phyloP scores from a whole-genome alignment of 2,113 vertebrate species.

The Cricetomys ansorgei region DNA sequence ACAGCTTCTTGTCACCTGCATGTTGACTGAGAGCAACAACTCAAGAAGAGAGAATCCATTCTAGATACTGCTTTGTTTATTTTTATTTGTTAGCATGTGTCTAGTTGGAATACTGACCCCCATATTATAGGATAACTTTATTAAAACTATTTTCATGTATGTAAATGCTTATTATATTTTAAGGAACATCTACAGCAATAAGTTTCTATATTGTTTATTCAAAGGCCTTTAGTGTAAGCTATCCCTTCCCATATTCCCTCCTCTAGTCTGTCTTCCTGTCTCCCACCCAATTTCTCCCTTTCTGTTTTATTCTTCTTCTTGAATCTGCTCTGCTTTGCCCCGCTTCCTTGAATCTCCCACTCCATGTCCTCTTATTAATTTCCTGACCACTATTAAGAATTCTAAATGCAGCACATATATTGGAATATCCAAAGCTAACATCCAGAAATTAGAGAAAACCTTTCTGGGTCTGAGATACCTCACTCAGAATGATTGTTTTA shows the following conservation, averaged over 20 bases:
- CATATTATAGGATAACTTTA: too few relatives aligned
- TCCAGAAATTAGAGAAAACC: neutral
- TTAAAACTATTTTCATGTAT: neutral
- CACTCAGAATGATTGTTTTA: neutral
- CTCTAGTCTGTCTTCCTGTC: too few relatives aligned
- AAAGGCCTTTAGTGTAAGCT: neutral
- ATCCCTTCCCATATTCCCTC: neutral
- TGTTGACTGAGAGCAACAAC: neutral
- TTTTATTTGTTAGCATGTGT: neutral
- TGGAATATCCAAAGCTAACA: neutral
- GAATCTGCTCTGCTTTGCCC: neutral
- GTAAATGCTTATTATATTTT: neutral
- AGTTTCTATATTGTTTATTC: neutral
- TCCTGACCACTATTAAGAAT: neutral
- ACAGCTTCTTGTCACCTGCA: neutral
- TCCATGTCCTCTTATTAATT: neutral
- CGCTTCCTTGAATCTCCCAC: too few relatives aligned
- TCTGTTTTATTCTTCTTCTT: neutral
- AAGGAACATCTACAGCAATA: neutral
- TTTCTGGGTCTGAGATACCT: neutral
- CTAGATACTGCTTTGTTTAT: neutral
- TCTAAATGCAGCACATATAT: neutral
- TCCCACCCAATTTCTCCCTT: neutral
- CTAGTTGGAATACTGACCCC: neutral
- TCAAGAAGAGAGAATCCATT: neutral